Conservation (phyloP, 1,140 invertebrate species). For the Campoletis sonorensis region DNA sequence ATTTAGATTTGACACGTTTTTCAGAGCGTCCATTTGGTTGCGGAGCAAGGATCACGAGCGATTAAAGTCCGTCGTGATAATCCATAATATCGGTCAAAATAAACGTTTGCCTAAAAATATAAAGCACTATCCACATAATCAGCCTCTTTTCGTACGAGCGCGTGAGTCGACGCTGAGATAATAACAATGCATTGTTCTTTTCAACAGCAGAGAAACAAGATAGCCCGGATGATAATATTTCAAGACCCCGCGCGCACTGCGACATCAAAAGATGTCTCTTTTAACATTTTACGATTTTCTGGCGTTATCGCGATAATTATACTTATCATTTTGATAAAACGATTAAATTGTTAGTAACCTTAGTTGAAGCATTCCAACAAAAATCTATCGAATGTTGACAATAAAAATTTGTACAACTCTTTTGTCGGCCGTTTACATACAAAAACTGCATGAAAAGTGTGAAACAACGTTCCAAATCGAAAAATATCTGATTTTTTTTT, state of each 20-base stretch:
- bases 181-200: background rate
- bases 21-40: background rate
- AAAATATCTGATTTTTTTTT: too few species aligned
- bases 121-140: background rate
- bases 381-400: too few species aligned
- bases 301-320: too few species aligned
- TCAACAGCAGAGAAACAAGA: background rate
- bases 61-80: slow-evolving; percentile 3
- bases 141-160: background rate
- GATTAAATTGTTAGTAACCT: too few species aligned
- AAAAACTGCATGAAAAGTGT: background rate
- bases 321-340: too few species aligned
- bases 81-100: background rate
- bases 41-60: background rate
- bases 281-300: background rate
- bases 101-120: background rate
- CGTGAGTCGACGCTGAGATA: slow-evolving; percentile 8
- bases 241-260: background rate
- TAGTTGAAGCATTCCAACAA: too few species aligned
- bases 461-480: too few species aligned
- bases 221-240: background rate
- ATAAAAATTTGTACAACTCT: too few species aligned
- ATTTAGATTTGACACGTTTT: background rate
- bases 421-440: too few species aligned
- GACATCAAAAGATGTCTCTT: background rate